These are phyloP conservation scores for Lordiphosa fenestrarum DNA, from an alignment of 2,888 invertebrate genomes.

Conservation along the genomic window DNA sequence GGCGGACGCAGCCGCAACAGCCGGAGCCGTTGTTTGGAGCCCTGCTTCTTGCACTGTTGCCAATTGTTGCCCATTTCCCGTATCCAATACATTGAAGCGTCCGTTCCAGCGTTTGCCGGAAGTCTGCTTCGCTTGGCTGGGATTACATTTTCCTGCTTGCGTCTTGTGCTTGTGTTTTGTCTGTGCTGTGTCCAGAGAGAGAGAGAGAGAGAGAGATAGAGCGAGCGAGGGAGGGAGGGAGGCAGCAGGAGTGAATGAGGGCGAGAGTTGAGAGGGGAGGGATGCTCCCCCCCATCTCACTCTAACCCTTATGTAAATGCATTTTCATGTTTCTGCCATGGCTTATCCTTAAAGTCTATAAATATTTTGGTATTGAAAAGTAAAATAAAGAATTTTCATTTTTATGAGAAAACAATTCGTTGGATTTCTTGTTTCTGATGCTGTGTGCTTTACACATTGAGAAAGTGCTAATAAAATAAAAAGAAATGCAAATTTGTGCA, in stretches of 20 bases:
- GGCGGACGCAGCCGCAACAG: conserved; percentile 9
- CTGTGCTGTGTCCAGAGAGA: conserved; percentile 6
- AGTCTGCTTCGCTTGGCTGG: conserved; percentile 72
- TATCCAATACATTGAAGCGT: conserved; percentile 71
- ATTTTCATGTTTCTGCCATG: conserved; percentile 64
- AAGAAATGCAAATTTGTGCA: conserved; percentile 52
- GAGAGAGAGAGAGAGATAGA: background rate
- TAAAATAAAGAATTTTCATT: conserved; percentile 55
- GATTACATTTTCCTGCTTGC: conserved; percentile 71
- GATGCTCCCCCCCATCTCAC: background rate
- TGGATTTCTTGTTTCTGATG: conserved; percentile 21
- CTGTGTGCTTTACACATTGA: conserved; percentile 42
- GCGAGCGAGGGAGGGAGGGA: background rate
- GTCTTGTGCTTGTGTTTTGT: conserved; percentile 35
- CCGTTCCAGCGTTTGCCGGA: conserved; percentile 70
- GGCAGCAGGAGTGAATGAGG: background rate
- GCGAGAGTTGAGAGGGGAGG: no score
- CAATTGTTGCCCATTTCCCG: conserved; percentile 70
- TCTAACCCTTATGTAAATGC: conserved; percentile 59
- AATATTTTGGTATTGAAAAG: conserved; percentile 67
- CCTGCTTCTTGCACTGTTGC: conserved; percentile 46
- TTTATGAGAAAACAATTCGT: conserved; percentile 59
- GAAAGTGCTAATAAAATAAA: conserved; percentile 68
- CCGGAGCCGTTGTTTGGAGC: conserved; percentile 6
- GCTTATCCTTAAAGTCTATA: conserved; percentile 73